These are phyloP conservation scores for Perca flavescens DNA, from an alignment of 2,113 vertebrate genomes.

Conservation along the genomic window DNA sequence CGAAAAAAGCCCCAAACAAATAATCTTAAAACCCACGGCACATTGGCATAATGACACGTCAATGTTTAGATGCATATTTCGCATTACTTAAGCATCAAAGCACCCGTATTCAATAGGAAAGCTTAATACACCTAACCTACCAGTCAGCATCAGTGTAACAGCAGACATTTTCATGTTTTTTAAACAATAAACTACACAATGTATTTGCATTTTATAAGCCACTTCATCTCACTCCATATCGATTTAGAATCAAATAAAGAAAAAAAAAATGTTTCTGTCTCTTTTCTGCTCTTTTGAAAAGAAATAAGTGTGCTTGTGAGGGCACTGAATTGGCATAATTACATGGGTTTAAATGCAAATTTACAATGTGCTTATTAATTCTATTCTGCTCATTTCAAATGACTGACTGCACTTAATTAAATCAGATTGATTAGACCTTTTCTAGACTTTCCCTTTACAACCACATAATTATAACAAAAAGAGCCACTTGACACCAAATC, in stretches of 20 bases:
- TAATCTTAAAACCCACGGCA: background rate
- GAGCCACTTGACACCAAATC: slow-evolving; percentile 84
- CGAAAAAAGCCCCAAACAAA: no score
- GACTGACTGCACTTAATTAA: slow-evolving; percentile 90
- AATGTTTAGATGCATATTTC: slow-evolving; percentile 13
- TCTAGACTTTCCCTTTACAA: slow-evolving; percentile 86
- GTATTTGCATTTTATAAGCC: slow-evolving; percentile 37
- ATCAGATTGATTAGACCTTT: slow-evolving; percentile 90
- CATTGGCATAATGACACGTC: slow-evolving; percentile 12
- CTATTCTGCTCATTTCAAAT: slow-evolving; percentile 88
- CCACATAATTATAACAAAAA: slow-evolving; percentile 89
- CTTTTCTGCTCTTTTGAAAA: slow-evolving; percentile 58
- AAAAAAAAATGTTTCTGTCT: slow-evolving; percentile 57
- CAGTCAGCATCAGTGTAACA: background rate
- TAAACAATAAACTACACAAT: background rate
- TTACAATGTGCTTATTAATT: slow-evolving; percentile 89
- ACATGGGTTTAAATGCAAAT: slow-evolving; percentile 87
- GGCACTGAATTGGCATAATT: slow-evolving; percentile 85
- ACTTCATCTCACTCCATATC: slow-evolving; percentile 24
- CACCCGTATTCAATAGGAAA: background rate
- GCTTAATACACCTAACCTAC: background rate
- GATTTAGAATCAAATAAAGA: slow-evolving; percentile 51
- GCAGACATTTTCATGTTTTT: slow-evolving; percentile 9
- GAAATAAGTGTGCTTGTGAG: slow-evolving; percentile 75
- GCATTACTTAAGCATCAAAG: slow-evolving; percentile 3